Percentiles rank a stretch among this genome's conserved stretches.
These are phyloP conservation scores for Ictalurus punctatus DNA, from an alignment of 2,113 vertebrate genomes.

Conservation along the genomic window DNA sequence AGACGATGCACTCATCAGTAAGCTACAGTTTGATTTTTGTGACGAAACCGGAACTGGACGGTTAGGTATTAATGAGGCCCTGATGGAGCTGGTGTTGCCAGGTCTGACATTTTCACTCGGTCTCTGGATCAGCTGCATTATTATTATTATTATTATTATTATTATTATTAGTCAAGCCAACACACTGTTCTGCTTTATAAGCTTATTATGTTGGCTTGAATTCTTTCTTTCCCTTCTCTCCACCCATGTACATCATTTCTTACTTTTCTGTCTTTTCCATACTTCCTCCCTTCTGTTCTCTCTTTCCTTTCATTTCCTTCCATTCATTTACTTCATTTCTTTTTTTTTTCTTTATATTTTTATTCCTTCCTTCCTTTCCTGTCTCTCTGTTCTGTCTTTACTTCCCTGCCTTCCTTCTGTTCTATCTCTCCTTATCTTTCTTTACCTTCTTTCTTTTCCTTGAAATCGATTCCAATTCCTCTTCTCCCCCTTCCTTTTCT, in stretches of 20 bases:
- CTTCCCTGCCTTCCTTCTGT: background rate
- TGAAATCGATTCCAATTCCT: background rate
- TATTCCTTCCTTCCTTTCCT: background rate
- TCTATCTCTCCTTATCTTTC: too few relatives aligned
- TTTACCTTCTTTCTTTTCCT: background rate
- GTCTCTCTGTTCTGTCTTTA: background rate
- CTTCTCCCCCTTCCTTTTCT: background rate
- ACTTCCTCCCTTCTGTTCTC: too few relatives aligned
- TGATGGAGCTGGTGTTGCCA: background rate
- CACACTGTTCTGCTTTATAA: too few relatives aligned
- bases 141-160: too few relatives aligned
- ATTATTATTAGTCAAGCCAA: too few relatives aligned
- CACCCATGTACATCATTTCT: too few relatives aligned
- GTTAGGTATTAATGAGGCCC: background rate
- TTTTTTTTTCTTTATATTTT: background rate
- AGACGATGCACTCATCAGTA: background rate
- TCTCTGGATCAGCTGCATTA: background rate
- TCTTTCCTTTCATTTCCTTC: too few relatives aligned
- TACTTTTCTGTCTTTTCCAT: too few relatives aligned
- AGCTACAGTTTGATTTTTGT: background rate
- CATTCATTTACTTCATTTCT: too few relatives aligned
- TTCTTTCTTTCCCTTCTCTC: too few relatives aligned
- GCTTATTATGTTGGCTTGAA: too few relatives aligned
- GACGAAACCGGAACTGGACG: background rate
- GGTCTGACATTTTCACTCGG: background rate